Conservation (phyloP, 2,113 vertebrate species). For the Apistogramma diplotaenia region DNA sequence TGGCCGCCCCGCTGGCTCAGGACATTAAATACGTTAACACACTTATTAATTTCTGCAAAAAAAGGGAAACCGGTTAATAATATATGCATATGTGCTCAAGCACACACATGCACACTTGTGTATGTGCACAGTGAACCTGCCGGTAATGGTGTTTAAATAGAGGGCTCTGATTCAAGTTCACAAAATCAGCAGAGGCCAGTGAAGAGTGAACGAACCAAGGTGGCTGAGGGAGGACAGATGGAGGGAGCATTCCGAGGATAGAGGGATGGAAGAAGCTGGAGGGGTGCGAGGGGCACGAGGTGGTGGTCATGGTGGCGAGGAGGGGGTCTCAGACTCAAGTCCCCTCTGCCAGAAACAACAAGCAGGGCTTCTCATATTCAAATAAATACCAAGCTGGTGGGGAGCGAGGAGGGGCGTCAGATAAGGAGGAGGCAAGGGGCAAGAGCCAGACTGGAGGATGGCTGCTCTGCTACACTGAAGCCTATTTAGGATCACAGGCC, state of each 20-base stretch:
- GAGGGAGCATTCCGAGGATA: constrained; percentile 14
- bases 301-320: constrained; percentile 14
- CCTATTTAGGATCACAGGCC: constrained; percentile 49
- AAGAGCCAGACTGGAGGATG: constrained; percentile 30
- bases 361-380: constrained; percentile 75
- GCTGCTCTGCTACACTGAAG: constrained; percentile 56
- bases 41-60: constrained; percentile 24
- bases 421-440: constrained; percentile 56
- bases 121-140: constrained; percentile 11
- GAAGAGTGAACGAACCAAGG: constrained; percentile 32
- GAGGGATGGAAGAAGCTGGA: constrained; percentile 28
- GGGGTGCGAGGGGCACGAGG: constrained; percentile 15
- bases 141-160: constrained; percentile 19
- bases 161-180: constrained; percentile 62
- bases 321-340: constrained; percentile 40
- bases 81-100: constrained; percentile 14
- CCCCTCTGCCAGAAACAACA: constrained; percentile 77
- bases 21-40: constrained; percentile 12
- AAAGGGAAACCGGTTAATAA: constrained; percentile 30
- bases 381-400: constrained; percentile 73
- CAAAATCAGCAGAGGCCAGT: constrained; percentile 39
- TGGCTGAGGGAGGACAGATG: constrained; percentile 48
- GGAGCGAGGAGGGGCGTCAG: constrained; percentile 48
- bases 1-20: constrained; percentile 1
- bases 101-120: constrained; percentile 3